Evolutionary conservation across 2,888 invertebrate species (phyloP), one percentile per base, ranked within the genome.

Genomic region (Maniola hyperantus): DNA sequence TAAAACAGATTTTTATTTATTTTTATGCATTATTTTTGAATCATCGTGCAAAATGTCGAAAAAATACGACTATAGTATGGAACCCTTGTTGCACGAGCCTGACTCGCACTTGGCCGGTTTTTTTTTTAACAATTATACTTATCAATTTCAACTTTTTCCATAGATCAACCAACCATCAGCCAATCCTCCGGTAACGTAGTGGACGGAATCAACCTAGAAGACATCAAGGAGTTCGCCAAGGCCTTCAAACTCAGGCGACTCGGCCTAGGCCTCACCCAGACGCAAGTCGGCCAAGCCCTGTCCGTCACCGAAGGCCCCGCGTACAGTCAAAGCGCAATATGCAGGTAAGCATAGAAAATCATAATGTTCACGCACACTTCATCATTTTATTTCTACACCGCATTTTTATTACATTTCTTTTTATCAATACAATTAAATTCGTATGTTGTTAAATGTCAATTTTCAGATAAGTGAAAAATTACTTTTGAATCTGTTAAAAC

Each of bases 311-410:
- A 99, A 91, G 99, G 99, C 64, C 99, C 99, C 42, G 98, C 99
- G 61, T 99, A 99, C 91, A 99, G 98, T 91, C 99, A 99, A 94
- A 98, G 98, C 90, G 99, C 99, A 77, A 99, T 99, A 87, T 99
- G 99, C 97, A 97, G 99, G 99, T 99, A 94, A 67, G 67, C 48
- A 20, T 20, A 51, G 11, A 8, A 33, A 26, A 53, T 42, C 36
- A 34, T 61, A n/a, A 4, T 46, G 53, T 10, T 59, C 60, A 67
- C 64, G 15, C 51, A 64, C 57, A 58, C 60, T 20, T 26, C n/a
- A 58, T 20, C 20, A 62, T 46, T 5, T 59, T 62, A 33, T 58
- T 65, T 53, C 34, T 15, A 64, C 42, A 62, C 57, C 20, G 64
- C 64, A 65, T 67, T 58, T 71, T 71, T 68, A 48, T 60, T 67